These are phyloP conservation scores for Zeuzera pyrina DNA, from an alignment of 2,888 invertebrate genomes.

Conservation along the genomic window DNA sequence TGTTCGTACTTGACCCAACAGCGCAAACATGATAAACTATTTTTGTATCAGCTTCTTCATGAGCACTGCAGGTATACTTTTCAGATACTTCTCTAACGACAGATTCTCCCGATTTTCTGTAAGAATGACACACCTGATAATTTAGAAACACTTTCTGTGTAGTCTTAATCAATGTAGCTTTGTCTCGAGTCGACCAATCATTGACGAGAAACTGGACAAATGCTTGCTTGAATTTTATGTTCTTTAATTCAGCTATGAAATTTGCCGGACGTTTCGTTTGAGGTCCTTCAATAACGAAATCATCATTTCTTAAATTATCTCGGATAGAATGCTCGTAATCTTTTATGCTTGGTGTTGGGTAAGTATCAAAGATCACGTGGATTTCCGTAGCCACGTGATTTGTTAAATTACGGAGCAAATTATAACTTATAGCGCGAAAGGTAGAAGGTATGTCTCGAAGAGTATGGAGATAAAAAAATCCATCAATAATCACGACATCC, in stretches of 20 bases:
- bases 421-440: constrained; percentile 24
- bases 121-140: no score
- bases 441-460: constrained; percentile 24
- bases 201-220: constrained; percentile 6
- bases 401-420: constrained; percentile 17
- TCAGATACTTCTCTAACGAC: constrained; percentile 6
- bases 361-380: constrained; percentile 8
- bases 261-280: constrained; percentile 6
- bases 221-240: constrained; percentile 8
- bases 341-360: constrained; percentile 7
- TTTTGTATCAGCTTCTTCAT: constrained; percentile 10
- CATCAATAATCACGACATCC: constrained; percentile 30
- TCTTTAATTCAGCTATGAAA: constrained; percentile 6
- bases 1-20: constrained; percentile 8
- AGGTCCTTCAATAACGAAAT: constrained; percentile 8
- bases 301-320: constrained; percentile 8
- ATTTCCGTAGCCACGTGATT: constrained; percentile 10
- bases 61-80: constrained; percentile 7
- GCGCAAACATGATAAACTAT: constrained; percentile 9
- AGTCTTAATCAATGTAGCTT: constrained; percentile 1
- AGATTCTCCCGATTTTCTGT: constrained; percentile 4
- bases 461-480: constrained; percentile 27
- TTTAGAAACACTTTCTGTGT: not conserved
- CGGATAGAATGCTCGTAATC: constrained; percentile 7
- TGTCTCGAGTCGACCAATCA: constrained; percentile 7